Evolutionary conservation across 2,888 invertebrate genomes (phyloP), one percentile per base, ranked within the genome.

Genomic region (Hoplodrina blanda): DNA sequence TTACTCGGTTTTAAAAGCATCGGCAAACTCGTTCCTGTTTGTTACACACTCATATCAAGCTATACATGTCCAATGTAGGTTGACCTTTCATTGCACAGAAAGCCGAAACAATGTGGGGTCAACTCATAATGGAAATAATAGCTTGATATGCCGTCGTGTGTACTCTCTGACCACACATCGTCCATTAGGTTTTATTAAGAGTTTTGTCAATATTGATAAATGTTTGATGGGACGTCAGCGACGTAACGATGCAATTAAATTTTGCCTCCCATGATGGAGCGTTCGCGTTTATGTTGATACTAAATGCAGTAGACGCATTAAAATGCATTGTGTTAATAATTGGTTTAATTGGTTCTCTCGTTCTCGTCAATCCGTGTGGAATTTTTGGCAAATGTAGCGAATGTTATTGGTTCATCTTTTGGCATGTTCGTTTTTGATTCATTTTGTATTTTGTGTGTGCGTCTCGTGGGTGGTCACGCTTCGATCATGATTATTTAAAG

Each of bases 161-260:
- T 76, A 64, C 53, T 68, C 72, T 67, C 82, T 83, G 87, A 87
- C 89, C 91, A 86, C 88, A 90, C 86, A 86, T 76, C 83, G 87
- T 92, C 93, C 93, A 94, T 94, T 94, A 93, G 85, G 87, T 87
- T 91, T 88, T 94, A 94, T 94, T 92, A 95, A 94, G 92, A 92
- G 94, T 91, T 90, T 90, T 86, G 94, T 92, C 91, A 95, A 95
- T 93, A 94, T 94, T 94, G 92, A 91, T 92, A 91, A 91, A 89
- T 91, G 91, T 91, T 90, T 90, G 91, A 91, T 88, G 91, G 83
- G 77, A 80, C 61, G 60, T 74, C 82, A 83, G 82, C 85, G 85
- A 87, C 86, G 85, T 89, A 91, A 90, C 90, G 89, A 88, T 79
- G 90, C 90, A 91, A 92, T 93, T 91, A 92, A 91, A 92, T 91